phyloP scores from a whole-genome alignment of 2,797 vertebrate genomes.

The Babyrousa celebensis region DNA sequence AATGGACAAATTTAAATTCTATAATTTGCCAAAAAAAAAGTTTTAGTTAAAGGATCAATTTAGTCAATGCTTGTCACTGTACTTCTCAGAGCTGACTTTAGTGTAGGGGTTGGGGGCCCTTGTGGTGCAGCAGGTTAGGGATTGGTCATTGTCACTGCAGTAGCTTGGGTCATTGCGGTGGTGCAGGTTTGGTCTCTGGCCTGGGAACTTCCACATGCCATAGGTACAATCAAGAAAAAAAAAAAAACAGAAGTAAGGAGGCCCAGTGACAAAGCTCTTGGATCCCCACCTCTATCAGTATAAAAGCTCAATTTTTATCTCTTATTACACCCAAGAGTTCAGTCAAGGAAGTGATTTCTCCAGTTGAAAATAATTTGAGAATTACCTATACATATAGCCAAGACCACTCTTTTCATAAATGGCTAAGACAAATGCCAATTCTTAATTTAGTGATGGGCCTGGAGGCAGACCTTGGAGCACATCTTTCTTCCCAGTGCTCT shows the following conservation, averaged over 20 bases:
- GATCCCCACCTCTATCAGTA: not conserved
- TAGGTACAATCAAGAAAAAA: too few species aligned
- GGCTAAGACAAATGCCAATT: not conserved
- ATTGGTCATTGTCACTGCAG: too few species aligned
- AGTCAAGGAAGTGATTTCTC: not conserved
- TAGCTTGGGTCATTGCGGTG: too few species aligned
- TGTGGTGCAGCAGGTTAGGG: too few species aligned
- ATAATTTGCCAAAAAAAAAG: not conserved
- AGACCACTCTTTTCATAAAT: slow-evolving; percentile 24
- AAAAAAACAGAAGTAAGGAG: too few species aligned
- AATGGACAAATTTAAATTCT: slow-evolving; percentile 7
- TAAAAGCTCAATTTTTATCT: not conserved
- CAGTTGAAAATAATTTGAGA: slow-evolving; percentile 32
- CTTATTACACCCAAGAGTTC: not conserved
- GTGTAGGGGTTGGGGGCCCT: not conserved
- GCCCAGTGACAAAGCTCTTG: not conserved
- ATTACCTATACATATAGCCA: not conserved
- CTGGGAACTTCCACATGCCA: too few species aligned
- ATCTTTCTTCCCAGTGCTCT: not conserved
- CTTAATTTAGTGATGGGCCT: not conserved
- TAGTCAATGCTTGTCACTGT: too few species aligned
- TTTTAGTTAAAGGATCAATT: not conserved
- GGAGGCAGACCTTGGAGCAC: not conserved
- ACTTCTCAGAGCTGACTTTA: not conserved
- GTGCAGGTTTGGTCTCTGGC: too few species aligned